Evolutionary conservation across 2,113 vertebrate species (phyloP), one percentile per base, ranked within the genome.

Genomic region (Hyperopisus bebe): DNA sequence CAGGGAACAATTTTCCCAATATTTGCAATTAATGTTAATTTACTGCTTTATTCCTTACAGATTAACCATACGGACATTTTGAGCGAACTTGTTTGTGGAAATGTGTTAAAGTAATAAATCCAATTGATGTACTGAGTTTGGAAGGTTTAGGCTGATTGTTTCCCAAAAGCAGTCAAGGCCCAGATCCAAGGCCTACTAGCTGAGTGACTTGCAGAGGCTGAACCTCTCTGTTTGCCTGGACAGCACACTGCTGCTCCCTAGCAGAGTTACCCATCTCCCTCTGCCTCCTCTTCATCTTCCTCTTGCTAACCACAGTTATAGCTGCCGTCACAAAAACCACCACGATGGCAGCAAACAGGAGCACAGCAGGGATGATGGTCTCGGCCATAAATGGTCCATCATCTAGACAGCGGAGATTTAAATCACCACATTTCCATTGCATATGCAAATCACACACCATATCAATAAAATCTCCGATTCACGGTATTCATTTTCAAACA

Each of bases 311-410:
- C n/a, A 91, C 53, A n/a, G 42, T 89, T 0, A n/a, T 80, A 27
- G 90, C 53, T 51, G 95, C 87, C 77, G 90, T 77, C 50, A 95
- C 39, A 3, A 91, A 92, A 8, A 94, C 82, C 7, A 94, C 19
- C 58, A 94, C 9, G 35, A 90, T 89, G 91, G 93, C 13, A 24
- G 92, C 89, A 4, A 91, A 92, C 10, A 95, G 83, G 6, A 94
- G 21, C 66, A 94, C 9, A 35, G 90, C 88, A 91, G 93, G 17
- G n/a, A 92, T 88, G 7, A 90, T 19, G 15, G 62, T 13, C 9
- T 62, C 21, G 2, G 35, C 84, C 11, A 77, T 82, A 91, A 91
- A 44, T 17, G 70, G 53, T 9, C 55, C 10, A 39, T 19, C 24
- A 47, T 87, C 85, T 87, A 53, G 44, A 87, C 8, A 19, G 48